Base-by-base conservation (phyloP, 2,797 vertebrate species). In the Bovichtus variegatus region DNA sequence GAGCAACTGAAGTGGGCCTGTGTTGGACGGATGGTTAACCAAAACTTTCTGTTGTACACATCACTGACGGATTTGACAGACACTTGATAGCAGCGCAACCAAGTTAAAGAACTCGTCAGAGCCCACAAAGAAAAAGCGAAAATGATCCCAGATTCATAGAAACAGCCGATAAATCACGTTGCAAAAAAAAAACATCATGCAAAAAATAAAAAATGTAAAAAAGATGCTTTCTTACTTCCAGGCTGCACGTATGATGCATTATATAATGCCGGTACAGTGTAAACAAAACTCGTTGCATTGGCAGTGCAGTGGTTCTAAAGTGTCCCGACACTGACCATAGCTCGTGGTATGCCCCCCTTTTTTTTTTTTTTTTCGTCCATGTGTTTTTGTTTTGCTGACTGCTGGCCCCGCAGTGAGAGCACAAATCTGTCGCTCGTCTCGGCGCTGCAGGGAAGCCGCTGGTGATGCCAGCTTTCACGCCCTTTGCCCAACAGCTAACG, bases 401-500 rank as follows among this genome's bases (percentile, higher is more conserved):
- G 0, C 0, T 50, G 40, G 74, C 63, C 83, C 85, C 68, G 79
- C 76, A 46, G 58, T 7, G 53, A 38, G 43, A 59, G 66, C 50
- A 16, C 58, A 21, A 12, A 78, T 60, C 61, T 21, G 74, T 68
- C 53, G 62, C 81, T 70, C 59, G 34, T 41, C 38, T 71, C 69
- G 3, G 9, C 72, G 78, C 82, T 44, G 85, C 86, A 51, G 89
- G 58, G 61, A 16, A 72, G 34, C 74, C 46, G 15, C 64, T 4
- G 63, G 7, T 36, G 80, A 76, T 88, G 89, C 86, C 89, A 89
- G 75, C 77, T 83, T 79, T 92, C 86, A 93, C 86, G 84, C 92
- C 91, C 91, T 88, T 87, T 89, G 85, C 84, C 89, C 81, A 74
- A 58, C 66, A 84, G 91, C 91, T 90, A 90, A 85, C 58, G 74